Percentiles rank a stretch among this genome's conserved stretches.
Evolutionary conservation across 2,113 vertebrate genomes (phyloP).

Genomic region (Silurus glanis): DNA sequence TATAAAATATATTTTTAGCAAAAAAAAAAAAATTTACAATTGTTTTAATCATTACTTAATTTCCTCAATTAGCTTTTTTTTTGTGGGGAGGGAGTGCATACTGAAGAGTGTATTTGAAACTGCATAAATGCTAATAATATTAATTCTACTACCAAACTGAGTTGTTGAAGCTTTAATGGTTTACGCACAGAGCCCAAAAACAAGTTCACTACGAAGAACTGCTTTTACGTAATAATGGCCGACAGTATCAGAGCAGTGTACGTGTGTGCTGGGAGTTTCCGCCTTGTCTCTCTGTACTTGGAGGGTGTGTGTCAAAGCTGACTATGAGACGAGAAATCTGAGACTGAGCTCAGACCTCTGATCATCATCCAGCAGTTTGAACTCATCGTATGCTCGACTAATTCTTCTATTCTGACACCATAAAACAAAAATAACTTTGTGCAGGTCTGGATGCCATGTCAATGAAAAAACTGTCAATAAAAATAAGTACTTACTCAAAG

Average conservation of each 20-base stretch:
- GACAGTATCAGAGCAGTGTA: not conserved
- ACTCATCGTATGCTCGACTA: slow-evolving; percentile 11
- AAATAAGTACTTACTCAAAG: not conserved
- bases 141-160: not conserved
- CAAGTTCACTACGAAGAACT: not conserved
- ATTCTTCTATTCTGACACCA: not conserved
- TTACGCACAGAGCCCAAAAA: not conserved
- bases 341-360: slow-evolving; percentile 52
- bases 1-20: no score
- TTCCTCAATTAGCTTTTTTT: no score
- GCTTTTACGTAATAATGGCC: not conserved
- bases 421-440: not conserved
- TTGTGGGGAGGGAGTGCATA: no score
- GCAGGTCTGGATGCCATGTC: not conserved
- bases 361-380: slow-evolving; percentile 50
- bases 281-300: slow-evolving; percentile 47
- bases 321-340: slow-evolving; percentile 65
- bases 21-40: no score
- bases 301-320: slow-evolving; percentile 68
- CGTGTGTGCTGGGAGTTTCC: slow-evolving; percentile 11
- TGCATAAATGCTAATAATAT: not conserved
- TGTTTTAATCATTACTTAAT: no score
- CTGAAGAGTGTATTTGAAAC: no score
- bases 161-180: not conserved
- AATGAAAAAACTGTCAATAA: not conserved